phyloP scores from a whole-genome alignment of 1,140 invertebrate genomes.

The Gryon sp. region DNA sequence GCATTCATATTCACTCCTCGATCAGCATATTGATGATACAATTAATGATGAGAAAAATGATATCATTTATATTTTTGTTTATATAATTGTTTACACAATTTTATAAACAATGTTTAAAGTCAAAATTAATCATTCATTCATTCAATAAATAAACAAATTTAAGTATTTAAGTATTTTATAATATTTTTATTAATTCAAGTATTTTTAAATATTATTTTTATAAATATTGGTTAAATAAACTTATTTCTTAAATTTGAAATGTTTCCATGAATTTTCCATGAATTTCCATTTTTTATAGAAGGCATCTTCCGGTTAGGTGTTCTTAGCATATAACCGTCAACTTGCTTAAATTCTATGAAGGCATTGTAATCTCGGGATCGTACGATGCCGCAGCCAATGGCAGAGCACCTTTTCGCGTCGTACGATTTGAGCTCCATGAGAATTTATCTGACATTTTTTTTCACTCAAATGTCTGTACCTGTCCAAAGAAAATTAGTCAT shows the following conservation, averaged over 20 bases:
- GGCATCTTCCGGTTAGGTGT: too few species aligned
- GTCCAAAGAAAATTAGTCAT: background rate
- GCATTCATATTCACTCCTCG: conserved; percentile 10
- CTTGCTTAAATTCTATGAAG: background rate
- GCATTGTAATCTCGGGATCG: background rate
- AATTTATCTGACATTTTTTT: background rate
- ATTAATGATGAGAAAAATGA: too few species aligned
- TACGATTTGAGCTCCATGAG: conserved; percentile 3
- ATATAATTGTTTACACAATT: conserved; percentile 8
- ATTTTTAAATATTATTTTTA: background rate
- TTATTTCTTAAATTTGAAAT: too few species aligned
- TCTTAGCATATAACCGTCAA: background rate
- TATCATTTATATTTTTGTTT: too few species aligned
- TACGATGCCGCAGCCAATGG: conserved; percentile 8
- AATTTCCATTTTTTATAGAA: background rate
- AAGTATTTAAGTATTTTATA: too few species aligned
- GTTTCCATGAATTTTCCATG: too few species aligned
- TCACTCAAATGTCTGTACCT: background rate
- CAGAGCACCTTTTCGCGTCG: background rate
- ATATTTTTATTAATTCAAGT: too few species aligned
- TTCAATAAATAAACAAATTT: too few species aligned
- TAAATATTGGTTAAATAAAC: too few species aligned
- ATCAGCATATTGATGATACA: too few species aligned
- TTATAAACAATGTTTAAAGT: conserved; percentile 5
- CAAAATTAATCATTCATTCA: too few species aligned